Evolutionary conservation across 2,797 vertebrate genomes (phyloP).

Genomic region (Gorsachius magnificus): DNA sequence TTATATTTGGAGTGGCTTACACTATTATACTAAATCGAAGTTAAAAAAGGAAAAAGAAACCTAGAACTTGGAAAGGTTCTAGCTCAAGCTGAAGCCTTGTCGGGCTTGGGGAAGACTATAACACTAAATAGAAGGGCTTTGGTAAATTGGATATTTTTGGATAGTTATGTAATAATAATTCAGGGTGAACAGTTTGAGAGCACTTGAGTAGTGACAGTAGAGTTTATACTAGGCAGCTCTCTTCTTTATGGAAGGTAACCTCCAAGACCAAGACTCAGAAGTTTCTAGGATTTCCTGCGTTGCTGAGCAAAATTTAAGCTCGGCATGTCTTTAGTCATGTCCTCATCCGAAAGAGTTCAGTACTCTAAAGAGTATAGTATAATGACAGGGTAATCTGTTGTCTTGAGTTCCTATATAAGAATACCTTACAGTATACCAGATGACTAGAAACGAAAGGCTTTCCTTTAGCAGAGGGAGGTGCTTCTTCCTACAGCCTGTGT

Average conservation of each 20-base stretch:
- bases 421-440: neutral
- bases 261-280: neutral
- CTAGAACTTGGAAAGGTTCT: neutral
- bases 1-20: neutral
- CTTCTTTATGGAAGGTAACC: neutral
- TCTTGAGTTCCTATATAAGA: neutral
- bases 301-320: neutral
- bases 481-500: neutral
- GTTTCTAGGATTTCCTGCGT: neutral
- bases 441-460: neutral
- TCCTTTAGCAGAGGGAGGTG: neutral
- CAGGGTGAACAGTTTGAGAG: neutral
- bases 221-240: neutral
- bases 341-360: neutral
- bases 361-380: neutral
- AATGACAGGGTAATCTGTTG: neutral
- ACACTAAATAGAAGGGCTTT: neutral
- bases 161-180: neutral
- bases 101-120: fast-evolving
- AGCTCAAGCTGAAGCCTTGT: neutral
- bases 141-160: neutral
- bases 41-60: neutral
- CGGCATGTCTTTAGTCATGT: neutral
- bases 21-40: neutral
- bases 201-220: neutral